Conservation (phyloP, 2,888 invertebrate genomes). For the Bellardia pandia region DNA sequence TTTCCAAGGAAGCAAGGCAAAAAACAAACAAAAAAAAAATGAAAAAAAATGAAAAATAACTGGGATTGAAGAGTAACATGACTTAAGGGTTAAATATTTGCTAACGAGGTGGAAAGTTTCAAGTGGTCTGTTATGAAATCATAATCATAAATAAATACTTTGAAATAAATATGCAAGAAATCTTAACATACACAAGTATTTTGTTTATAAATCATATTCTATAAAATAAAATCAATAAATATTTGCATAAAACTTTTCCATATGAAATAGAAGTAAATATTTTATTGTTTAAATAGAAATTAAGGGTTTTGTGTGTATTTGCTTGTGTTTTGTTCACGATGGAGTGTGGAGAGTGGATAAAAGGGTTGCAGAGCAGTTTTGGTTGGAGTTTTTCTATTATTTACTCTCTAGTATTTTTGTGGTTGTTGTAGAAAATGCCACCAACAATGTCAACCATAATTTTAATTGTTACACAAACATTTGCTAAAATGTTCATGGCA, state of each 20-base stretch:
- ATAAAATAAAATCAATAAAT: neutral
- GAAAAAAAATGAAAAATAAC: conserved; percentile 7
- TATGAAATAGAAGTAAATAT: neutral
- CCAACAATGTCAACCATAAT: conserved; percentile 68
- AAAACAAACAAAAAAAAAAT: neutral
- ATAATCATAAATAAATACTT: conserved; percentile 49
- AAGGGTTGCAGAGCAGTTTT: neutral
- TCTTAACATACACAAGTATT: too few species aligned
- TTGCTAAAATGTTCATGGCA: conserved; percentile 44
- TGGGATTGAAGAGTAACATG: conserved; percentile 38
- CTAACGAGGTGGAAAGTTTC: conserved; percentile 70
- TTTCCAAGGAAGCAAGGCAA: conserved; percentile 28
- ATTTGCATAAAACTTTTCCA: neutral
- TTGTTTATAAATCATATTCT: neutral
- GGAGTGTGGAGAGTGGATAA: neutral
- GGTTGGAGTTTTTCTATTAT: neutral
- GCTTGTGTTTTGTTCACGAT: neutral
- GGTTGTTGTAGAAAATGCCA: conserved; percentile 32
- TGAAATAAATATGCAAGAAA: conserved; percentile 3
- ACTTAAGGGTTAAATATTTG: conserved; percentile 69
- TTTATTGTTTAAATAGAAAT: neutral
- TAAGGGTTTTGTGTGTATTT: neutral
- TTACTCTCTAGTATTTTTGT: neutral
- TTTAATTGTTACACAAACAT: conserved; percentile 71
- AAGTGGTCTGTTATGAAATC: conserved; percentile 68